These are phyloP conservation scores for Ammodytes marinus DNA, from an alignment of 2,113 vertebrate species.

Conservation along the genomic window DNA sequence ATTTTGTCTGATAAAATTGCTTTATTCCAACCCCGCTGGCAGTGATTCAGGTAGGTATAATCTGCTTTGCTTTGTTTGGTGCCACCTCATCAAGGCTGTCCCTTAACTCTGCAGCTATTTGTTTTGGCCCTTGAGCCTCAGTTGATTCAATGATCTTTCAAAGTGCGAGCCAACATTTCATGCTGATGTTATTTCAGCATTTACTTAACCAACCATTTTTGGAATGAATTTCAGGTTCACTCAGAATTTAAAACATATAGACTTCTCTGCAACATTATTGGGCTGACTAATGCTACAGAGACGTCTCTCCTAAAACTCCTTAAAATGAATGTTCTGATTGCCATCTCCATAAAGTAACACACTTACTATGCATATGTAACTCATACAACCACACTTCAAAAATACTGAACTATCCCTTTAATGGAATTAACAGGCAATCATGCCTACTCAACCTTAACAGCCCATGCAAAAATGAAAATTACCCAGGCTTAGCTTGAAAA, in stretches of 20 bases:
- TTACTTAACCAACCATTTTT: not conserved
- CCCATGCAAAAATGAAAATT: not conserved
- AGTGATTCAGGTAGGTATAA: constrained; percentile 5
- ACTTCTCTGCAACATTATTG: too few species aligned
- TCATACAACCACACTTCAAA: too few species aligned
- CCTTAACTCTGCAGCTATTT: constrained; percentile 18
- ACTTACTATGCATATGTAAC: too few species aligned
- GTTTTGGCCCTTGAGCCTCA: constrained; percentile 16
- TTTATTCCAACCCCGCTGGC: constrained; percentile 26
- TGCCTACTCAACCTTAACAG: not conserved
- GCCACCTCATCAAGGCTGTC: constrained; percentile 10
- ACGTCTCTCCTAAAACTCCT: too few species aligned
- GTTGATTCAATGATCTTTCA: constrained; percentile 18
- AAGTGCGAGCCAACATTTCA: constrained; percentile 16
- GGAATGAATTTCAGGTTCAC: too few species aligned
- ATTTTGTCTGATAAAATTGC: constrained; percentile 35
- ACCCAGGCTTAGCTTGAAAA: not conserved
- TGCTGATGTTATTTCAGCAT: not conserved
- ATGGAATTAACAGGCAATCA: not conserved
- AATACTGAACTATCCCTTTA: too few species aligned
- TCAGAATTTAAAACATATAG: not conserved
- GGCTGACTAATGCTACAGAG: too few species aligned
- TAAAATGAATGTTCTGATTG: too few species aligned
- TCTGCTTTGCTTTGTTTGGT: constrained; percentile 30
- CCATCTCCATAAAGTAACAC: too few species aligned